Evolutionary conservation across 2,888 invertebrate genomes (phyloP).

Genomic region (Agonopterix alstromeriana): DNA sequence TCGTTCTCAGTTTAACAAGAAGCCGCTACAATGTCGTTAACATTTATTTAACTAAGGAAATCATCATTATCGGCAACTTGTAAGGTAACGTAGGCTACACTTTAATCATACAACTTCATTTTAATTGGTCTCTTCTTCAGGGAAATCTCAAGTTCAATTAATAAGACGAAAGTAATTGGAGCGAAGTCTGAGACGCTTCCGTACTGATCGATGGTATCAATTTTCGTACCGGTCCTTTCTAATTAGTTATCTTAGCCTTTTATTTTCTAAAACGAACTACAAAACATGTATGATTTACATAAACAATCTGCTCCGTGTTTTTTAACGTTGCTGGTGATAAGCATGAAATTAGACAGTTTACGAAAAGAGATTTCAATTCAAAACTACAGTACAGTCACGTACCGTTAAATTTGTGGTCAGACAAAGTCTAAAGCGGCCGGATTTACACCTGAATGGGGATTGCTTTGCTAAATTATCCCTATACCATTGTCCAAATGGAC

Average conservation of each 20-base stretch:
- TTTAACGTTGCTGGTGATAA: not conserved
- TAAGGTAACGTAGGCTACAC: conserved; percentile 48
- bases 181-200: conserved; percentile 33
- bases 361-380: not conserved
- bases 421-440: conserved; percentile 31
- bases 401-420: conserved; percentile 31
- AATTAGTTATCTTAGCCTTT: conserved; percentile 22
- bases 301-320: not conserved
- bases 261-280: conserved; percentile 3
- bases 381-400: conserved; percentile 2
- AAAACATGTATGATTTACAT: not conserved
- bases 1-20: conserved; percentile 23
- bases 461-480: conserved; percentile 44
- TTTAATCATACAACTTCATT: conserved; percentile 52
- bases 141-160: conserved; percentile 55
- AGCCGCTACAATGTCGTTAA: conserved; percentile 29
- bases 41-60: conserved; percentile 47
- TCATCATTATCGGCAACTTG: conserved; percentile 44
- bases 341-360: not conserved
- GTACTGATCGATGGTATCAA: conserved; percentile 43
- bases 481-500: conserved; percentile 40
- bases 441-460: conserved; percentile 51
- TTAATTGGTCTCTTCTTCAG: conserved; percentile 47
- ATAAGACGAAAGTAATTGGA: conserved; percentile 51
- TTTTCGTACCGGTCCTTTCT: conserved; percentile 30